phyloP scores from a whole-genome alignment of 2,797 vertebrate species.

The Danio aesculapii region DNA sequence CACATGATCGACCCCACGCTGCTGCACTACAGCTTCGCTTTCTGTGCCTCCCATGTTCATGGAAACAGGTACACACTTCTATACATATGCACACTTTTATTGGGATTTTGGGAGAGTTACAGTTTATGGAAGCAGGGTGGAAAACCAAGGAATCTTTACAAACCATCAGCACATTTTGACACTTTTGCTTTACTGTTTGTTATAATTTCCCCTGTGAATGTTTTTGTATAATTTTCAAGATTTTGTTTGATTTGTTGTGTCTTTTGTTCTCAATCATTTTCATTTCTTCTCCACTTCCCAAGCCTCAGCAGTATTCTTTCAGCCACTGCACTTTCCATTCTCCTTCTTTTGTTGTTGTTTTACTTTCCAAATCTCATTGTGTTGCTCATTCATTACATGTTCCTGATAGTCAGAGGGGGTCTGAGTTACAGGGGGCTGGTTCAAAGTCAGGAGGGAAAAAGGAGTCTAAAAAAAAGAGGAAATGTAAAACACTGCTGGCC shows the following conservation, averaged over 20 bases:
- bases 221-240: constrained; percentile 67
- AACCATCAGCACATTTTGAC: constrained; percentile 23
- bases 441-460: constrained; percentile 91
- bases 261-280: constrained; percentile 57
- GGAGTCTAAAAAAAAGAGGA: constrained; percentile 98
- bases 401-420: constrained; percentile 94
- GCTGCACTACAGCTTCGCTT: constrained; percentile 99
- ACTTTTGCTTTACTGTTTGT: constrained; percentile 72
- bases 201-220: constrained; percentile 42
- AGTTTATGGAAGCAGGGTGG: background rate
- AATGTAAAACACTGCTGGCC: constrained; percentile 87
- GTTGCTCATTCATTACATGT: constrained; percentile 84
- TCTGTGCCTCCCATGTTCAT: constrained; percentile 98
- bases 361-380: constrained; percentile 78
- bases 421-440: constrained; percentile 89
- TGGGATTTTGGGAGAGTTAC: background rate
- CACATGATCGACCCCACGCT: constrained; percentile 97
- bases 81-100: background rate
- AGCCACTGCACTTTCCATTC: constrained; percentile 31
- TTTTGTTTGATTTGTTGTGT: constrained; percentile 60
- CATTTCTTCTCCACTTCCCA: constrained; percentile 67
- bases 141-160: constrained; percentile 1
- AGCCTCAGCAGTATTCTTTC: constrained; percentile 61
- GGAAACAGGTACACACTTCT: constrained; percentile 90
- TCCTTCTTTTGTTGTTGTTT: constrained; percentile 74